Conservation (phyloP, 1,140 invertebrate species). For the Pemphigus obesinymphae region DNA sequence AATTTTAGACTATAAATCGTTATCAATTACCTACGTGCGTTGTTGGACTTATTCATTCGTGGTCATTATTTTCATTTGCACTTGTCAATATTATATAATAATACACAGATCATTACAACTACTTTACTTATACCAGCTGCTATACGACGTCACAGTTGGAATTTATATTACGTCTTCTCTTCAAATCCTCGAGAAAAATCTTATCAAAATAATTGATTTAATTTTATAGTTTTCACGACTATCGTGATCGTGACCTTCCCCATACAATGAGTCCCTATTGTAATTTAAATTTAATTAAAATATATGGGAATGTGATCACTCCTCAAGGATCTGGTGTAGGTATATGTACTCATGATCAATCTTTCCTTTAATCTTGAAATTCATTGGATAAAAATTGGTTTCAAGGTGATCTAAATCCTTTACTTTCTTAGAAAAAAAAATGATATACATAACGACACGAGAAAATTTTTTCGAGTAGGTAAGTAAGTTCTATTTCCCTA, state of each 20-base stretch:
- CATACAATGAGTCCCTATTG: not conserved
- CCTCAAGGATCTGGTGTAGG: not conserved
- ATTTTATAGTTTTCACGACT: conserved; percentile 33
- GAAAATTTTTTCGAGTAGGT: too few relatives aligned
- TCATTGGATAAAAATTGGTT: not conserved
- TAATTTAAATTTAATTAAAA: conserved; percentile 28
- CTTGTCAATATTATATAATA: not conserved
- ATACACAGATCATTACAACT: not conserved
- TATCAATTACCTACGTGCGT: not conserved
- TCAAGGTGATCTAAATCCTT: not conserved
- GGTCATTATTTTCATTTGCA: not conserved
- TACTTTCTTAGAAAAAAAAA: not conserved
- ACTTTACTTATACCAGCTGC: too few relatives aligned
- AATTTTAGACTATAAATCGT: conserved; percentile 17
- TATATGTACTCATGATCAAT: too few relatives aligned
- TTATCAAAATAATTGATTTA: conserved; percentile 24
- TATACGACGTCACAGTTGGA: not conserved
- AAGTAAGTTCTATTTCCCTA: too few relatives aligned
- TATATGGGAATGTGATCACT: not conserved
- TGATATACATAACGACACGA: not conserved
- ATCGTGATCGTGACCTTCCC: conserved; percentile 32
- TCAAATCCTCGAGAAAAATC: not conserved
- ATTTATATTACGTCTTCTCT: not conserved
- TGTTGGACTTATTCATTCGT: not conserved
- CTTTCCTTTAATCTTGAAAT: not conserved